Evolutionary conservation across 2,888 invertebrate species (phyloP).

Genomic region (Hirtodrosophila trivittata): DNA sequence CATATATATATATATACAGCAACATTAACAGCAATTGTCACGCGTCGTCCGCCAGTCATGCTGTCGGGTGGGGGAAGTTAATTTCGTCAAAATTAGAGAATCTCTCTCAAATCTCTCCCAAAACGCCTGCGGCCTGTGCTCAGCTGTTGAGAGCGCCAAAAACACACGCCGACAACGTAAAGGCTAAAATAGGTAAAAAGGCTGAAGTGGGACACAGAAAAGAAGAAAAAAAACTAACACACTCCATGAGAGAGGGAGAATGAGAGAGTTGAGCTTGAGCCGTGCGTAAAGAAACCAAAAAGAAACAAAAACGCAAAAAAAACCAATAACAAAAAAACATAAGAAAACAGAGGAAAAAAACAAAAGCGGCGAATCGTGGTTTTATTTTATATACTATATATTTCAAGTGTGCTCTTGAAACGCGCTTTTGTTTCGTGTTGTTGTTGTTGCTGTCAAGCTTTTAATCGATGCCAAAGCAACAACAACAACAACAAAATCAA

Average conservation of each 20-base stretch:
- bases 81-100: conserved; percentile 21
- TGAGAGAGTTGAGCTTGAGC: conserved; percentile 32
- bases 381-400: neutral
- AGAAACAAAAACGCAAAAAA: conserved; percentile 4
- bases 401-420: conserved; percentile 41
- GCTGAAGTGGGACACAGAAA: neutral
- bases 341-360: conserved; percentile 14
- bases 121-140: conserved; percentile 24
- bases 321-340: conserved; percentile 5
- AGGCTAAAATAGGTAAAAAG: conserved; percentile 51
- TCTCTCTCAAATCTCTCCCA: conserved; percentile 24
- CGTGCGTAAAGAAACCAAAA: conserved; percentile 46
- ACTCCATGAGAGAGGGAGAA: neutral
- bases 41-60: conserved; percentile 17
- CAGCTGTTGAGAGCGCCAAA: conserved; percentile 45
- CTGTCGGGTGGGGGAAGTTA: conserved; percentile 19
- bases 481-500: conserved; percentile 23
- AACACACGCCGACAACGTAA: conserved; percentile 3
- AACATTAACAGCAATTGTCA: conserved; percentile 26
- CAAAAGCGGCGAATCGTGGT: conserved; percentile 33
- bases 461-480: conserved; percentile 47
- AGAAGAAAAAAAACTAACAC: no score
- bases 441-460: conserved; percentile 15
- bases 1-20: conserved; percentile 23
- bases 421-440: conserved; percentile 34